Percentiles rank a stretch among this genome's conserved stretches.
phyloP scores from a whole-genome alignment of 2,888 invertebrate genomes.

The Mayetiola destructor region DNA sequence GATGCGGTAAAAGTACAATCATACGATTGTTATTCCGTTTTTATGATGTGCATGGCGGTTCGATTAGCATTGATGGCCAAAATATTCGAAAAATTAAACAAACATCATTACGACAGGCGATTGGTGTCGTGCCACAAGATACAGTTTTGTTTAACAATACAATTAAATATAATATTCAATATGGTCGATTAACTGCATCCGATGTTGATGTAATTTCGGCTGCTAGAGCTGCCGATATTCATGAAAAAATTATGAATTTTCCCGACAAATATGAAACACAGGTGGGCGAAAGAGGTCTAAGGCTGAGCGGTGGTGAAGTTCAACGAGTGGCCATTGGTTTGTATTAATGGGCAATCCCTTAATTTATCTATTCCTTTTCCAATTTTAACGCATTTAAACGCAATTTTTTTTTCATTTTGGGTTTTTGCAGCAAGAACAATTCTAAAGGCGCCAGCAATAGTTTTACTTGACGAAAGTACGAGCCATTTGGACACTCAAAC shows the following conservation, averaged over 20 bases:
- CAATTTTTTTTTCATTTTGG: too few species aligned
- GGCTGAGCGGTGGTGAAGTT: slow-evolving; percentile 94
- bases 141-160: slow-evolving; percentile 90
- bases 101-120: slow-evolving; percentile 63
- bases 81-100: slow-evolving; percentile 77
- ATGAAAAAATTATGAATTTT: slow-evolving; percentile 79
- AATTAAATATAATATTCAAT: slow-evolving; percentile 88
- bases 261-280: slow-evolving; percentile 77
- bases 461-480: slow-evolving; percentile 53
- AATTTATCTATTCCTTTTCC: too few species aligned
- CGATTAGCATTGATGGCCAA: slow-evolving; percentile 75
- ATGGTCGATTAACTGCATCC: slow-evolving; percentile 65
- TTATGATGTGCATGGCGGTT: slow-evolving; percentile 83
- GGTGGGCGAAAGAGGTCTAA: slow-evolving; percentile 69
- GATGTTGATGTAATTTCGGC: slow-evolving; percentile 76
- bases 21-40: slow-evolving; percentile 89
- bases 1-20: slow-evolving; percentile 91
- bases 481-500: slow-evolving; percentile 92
- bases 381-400: too few species aligned
- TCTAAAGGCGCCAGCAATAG: slow-evolving; percentile 78
- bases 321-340: slow-evolving; percentile 93
- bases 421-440: slow-evolving; percentile 80
- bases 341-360: slow-evolving; percentile 89
- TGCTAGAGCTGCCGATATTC: slow-evolving; percentile 86
- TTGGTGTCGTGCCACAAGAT: slow-evolving; percentile 95